Evolutionary conservation across 2,113 vertebrate species (phyloP).

Genomic region (Gopherus flavomarginatus): DNA sequence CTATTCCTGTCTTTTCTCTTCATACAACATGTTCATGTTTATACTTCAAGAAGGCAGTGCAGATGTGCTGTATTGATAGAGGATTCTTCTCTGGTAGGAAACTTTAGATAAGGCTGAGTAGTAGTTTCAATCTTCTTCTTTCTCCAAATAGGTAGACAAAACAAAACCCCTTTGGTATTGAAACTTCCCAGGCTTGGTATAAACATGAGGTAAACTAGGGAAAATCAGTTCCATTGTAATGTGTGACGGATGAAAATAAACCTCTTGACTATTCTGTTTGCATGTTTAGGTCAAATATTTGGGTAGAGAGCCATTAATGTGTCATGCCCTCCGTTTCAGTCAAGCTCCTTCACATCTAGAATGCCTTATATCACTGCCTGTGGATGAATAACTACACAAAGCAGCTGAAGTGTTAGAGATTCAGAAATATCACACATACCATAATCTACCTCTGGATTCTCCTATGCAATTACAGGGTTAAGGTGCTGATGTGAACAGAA

Average conservation of each 20-base stretch:
- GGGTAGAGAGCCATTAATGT: constrained; percentile 19
- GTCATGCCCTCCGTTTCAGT: neutral
- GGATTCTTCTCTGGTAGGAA: neutral
- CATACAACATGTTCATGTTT: neutral
- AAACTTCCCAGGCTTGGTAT: neutral
- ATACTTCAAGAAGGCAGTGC: neutral
- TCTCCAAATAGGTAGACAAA: neutral
- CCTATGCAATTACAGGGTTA: neutral
- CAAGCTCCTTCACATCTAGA: neutral
- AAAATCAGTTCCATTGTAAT: neutral
- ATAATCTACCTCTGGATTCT: fast-evolving
- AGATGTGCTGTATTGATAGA: neutral
- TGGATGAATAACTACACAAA: fast-evolving
- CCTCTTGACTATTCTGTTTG: neutral
- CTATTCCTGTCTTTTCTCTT: neutral
- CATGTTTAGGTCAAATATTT: neutral
- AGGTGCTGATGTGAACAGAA: neutral
- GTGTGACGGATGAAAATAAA: neutral
- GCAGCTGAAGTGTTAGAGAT: fast-evolving
- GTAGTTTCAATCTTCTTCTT: neutral
- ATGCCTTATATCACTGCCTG: constrained; percentile 18
- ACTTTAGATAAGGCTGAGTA: neutral
- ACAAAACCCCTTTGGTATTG: neutral
- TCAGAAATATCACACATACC: constrained; percentile 27
- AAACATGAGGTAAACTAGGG: neutral